phyloP scores from a whole-genome alignment of 2,113 vertebrate species.

The Brachyhypopomus gauderio region DNA sequence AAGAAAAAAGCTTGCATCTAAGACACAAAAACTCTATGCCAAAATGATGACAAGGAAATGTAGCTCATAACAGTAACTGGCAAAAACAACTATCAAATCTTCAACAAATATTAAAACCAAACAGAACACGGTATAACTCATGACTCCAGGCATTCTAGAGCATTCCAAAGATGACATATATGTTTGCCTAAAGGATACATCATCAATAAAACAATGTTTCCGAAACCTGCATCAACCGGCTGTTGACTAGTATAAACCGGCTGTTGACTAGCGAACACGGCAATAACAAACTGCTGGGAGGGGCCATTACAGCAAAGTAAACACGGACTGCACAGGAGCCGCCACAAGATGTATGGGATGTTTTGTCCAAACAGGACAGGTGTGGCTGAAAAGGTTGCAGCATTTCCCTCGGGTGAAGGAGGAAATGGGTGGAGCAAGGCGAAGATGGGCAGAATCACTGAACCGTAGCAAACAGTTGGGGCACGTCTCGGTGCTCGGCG shows the following conservation, averaged over 20 bases:
- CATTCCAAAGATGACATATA: not conserved
- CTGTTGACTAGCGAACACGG: not conserved
- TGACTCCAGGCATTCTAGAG: not conserved
- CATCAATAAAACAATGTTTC: not conserved
- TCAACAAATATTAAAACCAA: not conserved
- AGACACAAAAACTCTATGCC: not conserved
- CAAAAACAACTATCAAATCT: not conserved
- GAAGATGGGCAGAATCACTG: constrained; percentile 15
- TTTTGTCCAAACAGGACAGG: constrained; percentile 15
- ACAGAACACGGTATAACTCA: not conserved
- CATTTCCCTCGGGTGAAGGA: not conserved
- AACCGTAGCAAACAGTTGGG: not conserved
- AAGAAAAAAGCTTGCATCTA: too few relatives aligned
- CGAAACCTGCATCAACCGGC: not conserved
- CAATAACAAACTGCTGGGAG: not conserved
- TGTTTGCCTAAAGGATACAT: not conserved
- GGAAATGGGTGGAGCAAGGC: not conserved
- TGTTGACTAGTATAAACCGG: too few relatives aligned
- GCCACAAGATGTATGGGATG: not conserved
- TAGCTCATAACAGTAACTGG: not conserved
- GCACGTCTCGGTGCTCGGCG: not conserved
- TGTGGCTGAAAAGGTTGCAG: constrained; percentile 26
- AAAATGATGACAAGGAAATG: not conserved
- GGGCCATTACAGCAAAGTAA: constrained; percentile 1
- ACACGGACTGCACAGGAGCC: not conserved